Percentiles rank a stretch among this genome's conserved stretches.
phyloP scores from a whole-genome alignment of 2,797 vertebrate species.

The Poeciliopsis infans region DNA sequence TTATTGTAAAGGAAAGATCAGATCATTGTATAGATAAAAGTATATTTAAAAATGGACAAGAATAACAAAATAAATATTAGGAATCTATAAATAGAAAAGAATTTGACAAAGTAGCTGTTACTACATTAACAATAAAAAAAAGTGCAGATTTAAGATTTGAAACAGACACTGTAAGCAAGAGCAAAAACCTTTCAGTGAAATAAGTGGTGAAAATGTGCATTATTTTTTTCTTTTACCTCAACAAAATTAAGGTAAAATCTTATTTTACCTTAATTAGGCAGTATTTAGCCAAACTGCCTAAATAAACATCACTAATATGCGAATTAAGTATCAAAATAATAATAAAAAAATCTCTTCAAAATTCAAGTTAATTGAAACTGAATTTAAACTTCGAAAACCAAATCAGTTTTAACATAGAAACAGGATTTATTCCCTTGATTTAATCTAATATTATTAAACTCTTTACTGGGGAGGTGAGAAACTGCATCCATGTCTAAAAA shows the following conservation, averaged over 20 bases:
- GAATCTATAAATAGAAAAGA: not conserved
- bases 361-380: not conserved
- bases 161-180: not conserved
- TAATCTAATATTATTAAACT: not conserved
- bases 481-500: not conserved
- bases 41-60: not conserved
- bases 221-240: too few species aligned
- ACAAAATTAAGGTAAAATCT: too few species aligned
- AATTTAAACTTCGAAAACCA: not conserved
- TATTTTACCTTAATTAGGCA: too few species aligned
- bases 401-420: not conserved
- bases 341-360: not conserved
- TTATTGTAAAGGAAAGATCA: too few species aligned
- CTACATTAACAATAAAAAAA: not conserved
- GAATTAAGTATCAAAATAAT: not conserved
- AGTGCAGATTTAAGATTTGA: not conserved
- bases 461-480: not conserved
- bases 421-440: not conserved
- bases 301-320: not conserved
- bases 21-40: not conserved
- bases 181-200: not conserved
- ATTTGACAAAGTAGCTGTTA: not conserved
- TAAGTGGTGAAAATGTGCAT: not conserved
- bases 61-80: not conserved
- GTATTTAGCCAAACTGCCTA: too few species aligned